Conservation (phyloP, 2,888 invertebrate species). For the Argyresthia goedartella region DNA sequence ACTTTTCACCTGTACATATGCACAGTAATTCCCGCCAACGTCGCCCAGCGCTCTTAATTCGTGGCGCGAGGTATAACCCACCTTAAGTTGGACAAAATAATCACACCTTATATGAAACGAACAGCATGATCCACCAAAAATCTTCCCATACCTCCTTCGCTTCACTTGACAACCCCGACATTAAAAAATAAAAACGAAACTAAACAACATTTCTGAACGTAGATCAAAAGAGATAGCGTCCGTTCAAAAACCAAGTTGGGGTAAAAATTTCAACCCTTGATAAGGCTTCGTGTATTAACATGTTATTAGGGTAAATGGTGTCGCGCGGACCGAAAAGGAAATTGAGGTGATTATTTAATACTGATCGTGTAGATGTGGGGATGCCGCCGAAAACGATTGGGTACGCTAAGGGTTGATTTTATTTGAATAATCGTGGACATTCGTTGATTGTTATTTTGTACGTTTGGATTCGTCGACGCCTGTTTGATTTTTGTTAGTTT, state of each 20-base stretch:
- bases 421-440: constrained; percentile 23
- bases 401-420: constrained; percentile 14
- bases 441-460: constrained; percentile 14
- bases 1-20: too few species aligned
- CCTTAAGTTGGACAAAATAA: too few species aligned
- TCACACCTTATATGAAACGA: too few species aligned
- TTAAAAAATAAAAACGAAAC: too few species aligned
- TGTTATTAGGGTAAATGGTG: constrained; percentile 54
- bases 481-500: too few species aligned
- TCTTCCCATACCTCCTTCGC: too few species aligned
- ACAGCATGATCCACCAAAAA: too few species aligned
- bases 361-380: constrained; percentile 6
- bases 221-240: constrained; percentile 39
- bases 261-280: constrained; percentile 28
- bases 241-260: constrained; percentile 29
- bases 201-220: constrained; percentile 15
- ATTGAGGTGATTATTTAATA: constrained; percentile 26
- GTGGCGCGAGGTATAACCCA: too few species aligned
- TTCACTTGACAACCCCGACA: too few species aligned
- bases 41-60: too few species aligned
- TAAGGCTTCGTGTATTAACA: constrained; percentile 30
- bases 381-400: constrained; percentile 24
- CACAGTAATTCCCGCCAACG: too few species aligned
- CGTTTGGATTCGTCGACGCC: too few species aligned
- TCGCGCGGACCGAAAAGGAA: constrained; percentile 29